Evolutionary conservation across 2,797 vertebrate species (phyloP).

Genomic region (Smutsia temminckii): DNA sequence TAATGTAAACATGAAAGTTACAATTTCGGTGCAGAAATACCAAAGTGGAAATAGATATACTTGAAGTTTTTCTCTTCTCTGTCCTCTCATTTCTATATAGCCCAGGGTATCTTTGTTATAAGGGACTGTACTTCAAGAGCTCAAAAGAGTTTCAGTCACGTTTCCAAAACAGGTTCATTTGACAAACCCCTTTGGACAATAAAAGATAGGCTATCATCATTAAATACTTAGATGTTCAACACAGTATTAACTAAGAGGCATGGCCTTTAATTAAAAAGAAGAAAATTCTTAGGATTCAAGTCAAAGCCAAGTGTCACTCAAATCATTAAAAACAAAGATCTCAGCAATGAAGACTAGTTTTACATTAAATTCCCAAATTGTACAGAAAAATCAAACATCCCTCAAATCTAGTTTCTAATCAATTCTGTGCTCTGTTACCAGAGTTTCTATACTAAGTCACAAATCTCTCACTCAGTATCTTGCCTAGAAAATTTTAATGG

Average conservation of each 20-base stretch:
- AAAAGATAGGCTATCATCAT: not conserved
- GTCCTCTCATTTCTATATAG: not conserved
- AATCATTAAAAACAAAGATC: slow-evolving; percentile 5
- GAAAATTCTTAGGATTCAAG: not conserved
- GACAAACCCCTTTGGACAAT: not conserved
- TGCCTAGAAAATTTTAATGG: not conserved
- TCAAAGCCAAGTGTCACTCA: not conserved
- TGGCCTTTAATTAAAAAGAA: not conserved
- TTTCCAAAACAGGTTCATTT: slow-evolving; percentile 10
- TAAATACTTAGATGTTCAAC: not conserved
- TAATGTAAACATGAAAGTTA: not conserved
- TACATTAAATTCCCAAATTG: not conserved
- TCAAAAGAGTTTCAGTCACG: not conserved
- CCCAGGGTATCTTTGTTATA: not conserved
- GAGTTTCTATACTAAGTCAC: not conserved
- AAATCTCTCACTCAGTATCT: not conserved
- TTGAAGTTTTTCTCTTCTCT: not conserved
- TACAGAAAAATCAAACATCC: not conserved
- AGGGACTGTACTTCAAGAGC: not conserved
- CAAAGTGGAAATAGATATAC: not conserved
- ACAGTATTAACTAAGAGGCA: not conserved
- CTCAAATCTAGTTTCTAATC: not conserved
- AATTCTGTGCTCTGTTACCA: not conserved
- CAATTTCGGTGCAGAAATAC: not conserved
- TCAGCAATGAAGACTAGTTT: not conserved